These are phyloP conservation scores for Cremastinae sp. DNA, from an alignment of 2,888 invertebrate species.

Conservation along the genomic window DNA sequence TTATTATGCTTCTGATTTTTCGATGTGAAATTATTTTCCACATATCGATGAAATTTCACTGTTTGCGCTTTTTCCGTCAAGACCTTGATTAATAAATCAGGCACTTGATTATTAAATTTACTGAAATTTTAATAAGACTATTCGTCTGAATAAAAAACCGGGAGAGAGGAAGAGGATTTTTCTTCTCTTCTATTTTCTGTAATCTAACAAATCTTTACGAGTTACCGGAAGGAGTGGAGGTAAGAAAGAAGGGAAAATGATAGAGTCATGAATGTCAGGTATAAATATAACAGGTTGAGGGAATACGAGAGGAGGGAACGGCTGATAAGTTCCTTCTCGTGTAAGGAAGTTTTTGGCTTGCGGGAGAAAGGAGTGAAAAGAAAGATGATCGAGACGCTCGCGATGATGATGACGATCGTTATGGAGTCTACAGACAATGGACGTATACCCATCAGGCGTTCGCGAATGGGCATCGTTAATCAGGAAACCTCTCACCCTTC, in stretches of 20 bases:
- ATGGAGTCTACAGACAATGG: conserved; percentile 61
- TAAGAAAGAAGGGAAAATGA: conserved; percentile 2
- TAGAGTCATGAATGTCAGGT: conserved; percentile 44
- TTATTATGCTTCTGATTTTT: too few species aligned
- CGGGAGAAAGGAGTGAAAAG: conserved; percentile 59
- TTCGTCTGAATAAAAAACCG: too few species aligned
- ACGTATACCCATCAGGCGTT: conserved; percentile 62
- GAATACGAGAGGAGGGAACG: conserved; percentile 56
- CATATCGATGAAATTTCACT: too few species aligned
- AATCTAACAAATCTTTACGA: background rate
- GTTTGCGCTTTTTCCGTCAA: too few species aligned
- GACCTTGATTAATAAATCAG: too few species aligned
- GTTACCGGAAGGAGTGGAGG: background rate
- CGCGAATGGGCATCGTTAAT: conserved; percentile 70
- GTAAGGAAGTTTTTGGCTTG: conserved; percentile 59
- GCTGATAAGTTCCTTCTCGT: conserved; percentile 65
- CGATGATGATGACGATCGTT: conserved; percentile 53
- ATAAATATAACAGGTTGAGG: conserved; percentile 21
- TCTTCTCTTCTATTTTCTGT: background rate
- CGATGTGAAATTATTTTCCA: too few species aligned
- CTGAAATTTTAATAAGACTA: too few species aligned
- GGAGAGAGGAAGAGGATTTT: background rate
- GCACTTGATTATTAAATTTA: too few species aligned
- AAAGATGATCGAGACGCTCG: conserved; percentile 64
- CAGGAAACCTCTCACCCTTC: conserved; percentile 58